Conservation (phyloP, 1,140 invertebrate species). For the Cherax destructor region DNA sequence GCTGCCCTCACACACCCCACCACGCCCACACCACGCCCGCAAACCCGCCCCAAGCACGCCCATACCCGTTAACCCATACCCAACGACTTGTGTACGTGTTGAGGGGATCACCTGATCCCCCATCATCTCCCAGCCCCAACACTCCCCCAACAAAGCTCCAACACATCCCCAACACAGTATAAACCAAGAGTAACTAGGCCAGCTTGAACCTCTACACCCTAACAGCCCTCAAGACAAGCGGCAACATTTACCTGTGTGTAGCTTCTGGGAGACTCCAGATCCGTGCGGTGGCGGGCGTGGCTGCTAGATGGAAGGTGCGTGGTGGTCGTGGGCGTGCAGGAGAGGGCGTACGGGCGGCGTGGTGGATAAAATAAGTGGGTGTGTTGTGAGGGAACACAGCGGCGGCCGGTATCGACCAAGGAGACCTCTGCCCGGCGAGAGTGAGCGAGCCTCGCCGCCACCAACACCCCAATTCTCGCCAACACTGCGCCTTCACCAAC, state of each 20-base stretch:
- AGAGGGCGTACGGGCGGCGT: slow-evolving; percentile 61
- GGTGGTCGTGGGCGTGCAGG: slow-evolving; percentile 54
- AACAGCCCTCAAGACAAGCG: slow-evolving; percentile 3
- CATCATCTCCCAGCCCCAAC: slow-evolving; percentile 18
- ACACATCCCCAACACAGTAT: background rate
- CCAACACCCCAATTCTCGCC: slow-evolving; percentile 35
- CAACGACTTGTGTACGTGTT: background rate
- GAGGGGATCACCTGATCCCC: slow-evolving; percentile 22
- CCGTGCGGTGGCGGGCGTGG: slow-evolving; percentile 45
- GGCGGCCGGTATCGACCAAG: slow-evolving; percentile 65
- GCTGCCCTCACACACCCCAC: slow-evolving; percentile 32
- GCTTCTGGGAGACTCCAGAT: slow-evolving; percentile 54
- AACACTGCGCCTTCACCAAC: slow-evolving; percentile 25
- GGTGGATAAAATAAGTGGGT: slow-evolving; percentile 65
- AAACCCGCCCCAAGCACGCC: background rate
- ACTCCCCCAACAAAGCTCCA: background rate
- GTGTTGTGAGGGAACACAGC: slow-evolving; percentile 55
- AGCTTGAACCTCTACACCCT: background rate
- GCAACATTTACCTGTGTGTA: slow-evolving; percentile 49
- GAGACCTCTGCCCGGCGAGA: slow-evolving; percentile 57
- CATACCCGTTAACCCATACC: too few relatives aligned
- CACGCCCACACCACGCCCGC: slow-evolving; percentile 35
- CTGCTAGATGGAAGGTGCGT: slow-evolving; percentile 27
- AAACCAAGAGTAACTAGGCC: background rate
- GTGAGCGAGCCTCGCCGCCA: slow-evolving; percentile 56